phyloP scores from a whole-genome alignment of 1,140 invertebrate genomes.

The Drosophila virilis region DNA sequence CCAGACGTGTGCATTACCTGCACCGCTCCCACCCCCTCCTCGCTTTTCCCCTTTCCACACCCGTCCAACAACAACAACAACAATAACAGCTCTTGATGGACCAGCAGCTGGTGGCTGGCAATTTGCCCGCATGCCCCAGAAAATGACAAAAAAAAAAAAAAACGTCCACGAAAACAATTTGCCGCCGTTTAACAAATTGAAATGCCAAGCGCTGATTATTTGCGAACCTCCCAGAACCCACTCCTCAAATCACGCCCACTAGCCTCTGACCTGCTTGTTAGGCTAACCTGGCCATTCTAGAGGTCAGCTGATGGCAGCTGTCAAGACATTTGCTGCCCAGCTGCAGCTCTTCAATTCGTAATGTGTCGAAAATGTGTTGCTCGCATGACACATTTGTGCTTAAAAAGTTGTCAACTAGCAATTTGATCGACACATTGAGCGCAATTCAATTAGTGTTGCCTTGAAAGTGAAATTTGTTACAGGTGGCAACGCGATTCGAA shows the following conservation, averaged over 20 bases:
- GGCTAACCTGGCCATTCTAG: not conserved
- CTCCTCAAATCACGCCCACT: not conserved
- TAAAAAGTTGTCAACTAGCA: not conserved
- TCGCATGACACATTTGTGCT: not conserved
- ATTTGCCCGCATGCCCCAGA: slow-evolving; percentile 46
- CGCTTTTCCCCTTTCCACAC: no score
- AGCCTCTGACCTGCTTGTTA: not conserved
- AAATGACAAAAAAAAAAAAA: not conserved
- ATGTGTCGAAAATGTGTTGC: not conserved
- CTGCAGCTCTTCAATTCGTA: not conserved
- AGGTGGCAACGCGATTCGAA: no score
- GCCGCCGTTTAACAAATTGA: slow-evolving; percentile 71
- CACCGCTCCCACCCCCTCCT: not conserved
- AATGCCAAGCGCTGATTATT: slow-evolving; percentile 57
- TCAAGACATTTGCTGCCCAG: not conserved
- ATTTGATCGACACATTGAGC: no score
- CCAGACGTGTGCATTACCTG: slow-evolving; percentile 46
- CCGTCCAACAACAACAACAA: not conserved
- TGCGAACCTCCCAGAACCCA: not conserved
- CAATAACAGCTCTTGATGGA: slow-evolving; percentile 27
- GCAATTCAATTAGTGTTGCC: no score
- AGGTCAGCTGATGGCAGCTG: slow-evolving; percentile 5
- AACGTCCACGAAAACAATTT: slow-evolving; percentile 53
- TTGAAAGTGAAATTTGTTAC: no score
- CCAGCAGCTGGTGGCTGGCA: slow-evolving; percentile 47